Evolutionary conservation across 2,113 vertebrate genomes (phyloP).

Genomic region (Planiliza haematocheilus): DNA sequence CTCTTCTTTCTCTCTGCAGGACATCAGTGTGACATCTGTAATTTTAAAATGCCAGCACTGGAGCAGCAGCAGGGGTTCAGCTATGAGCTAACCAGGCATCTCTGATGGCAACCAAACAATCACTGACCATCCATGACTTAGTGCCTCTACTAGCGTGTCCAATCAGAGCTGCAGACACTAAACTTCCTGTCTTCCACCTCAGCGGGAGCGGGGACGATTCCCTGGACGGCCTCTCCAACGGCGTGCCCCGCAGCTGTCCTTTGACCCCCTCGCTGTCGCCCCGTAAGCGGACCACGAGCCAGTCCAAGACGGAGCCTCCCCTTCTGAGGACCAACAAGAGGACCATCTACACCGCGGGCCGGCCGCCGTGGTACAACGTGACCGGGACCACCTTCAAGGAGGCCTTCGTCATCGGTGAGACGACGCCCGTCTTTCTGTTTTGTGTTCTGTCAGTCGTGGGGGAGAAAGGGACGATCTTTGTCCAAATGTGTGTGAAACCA

Average conservation of each 20-base stretch:
- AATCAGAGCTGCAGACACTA: neutral
- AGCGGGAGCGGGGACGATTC: constrained; percentile 83
- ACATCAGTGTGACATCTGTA: constrained; percentile 62
- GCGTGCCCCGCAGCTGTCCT: constrained; percentile 74
- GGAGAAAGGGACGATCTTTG: too few relatives aligned
- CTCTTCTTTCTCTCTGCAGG: constrained; percentile 67
- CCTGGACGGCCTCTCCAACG: constrained; percentile 80
- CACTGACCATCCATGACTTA: too few relatives aligned
- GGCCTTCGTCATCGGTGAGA: constrained; percentile 90
- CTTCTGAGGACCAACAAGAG: constrained; percentile 89
- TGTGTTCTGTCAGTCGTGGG: too few relatives aligned
- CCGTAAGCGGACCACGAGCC: constrained; percentile 85
- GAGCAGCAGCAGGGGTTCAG: constrained; percentile 49
- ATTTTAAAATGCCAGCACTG: constrained; percentile 43
- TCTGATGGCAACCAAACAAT: constrained; percentile 86
- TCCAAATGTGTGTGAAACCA: too few relatives aligned
- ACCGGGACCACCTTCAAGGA: constrained; percentile 91
- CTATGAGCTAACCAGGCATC: constrained; percentile 79
- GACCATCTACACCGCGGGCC: constrained; percentile 91
- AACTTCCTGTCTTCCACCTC: neutral
- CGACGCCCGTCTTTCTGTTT: too few relatives aligned
- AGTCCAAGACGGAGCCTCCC: constrained; percentile 87
- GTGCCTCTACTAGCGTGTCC: too few relatives aligned
- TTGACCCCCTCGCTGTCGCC: constrained; percentile 83
- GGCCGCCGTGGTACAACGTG: constrained; percentile 93